Evolutionary conservation across 1,140 invertebrate species (phyloP).

Genomic region (fruit fly (Drosophila melanogaster)): Release_6_plus_ISO1_MT NT_037436.4:8326001-8326500

Average conservation of each 20-base stretch:
- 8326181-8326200: conserved; percentile 82
- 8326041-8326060: neutral
- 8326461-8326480: conserved; percentile 68
- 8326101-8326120: conserved; percentile 31
- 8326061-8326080: neutral
- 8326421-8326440: too few relatives aligned
- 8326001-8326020: conserved; percentile 46
- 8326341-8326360: conserved; percentile 88
- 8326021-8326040: conserved; percentile 69
- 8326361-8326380: conserved; percentile 87
- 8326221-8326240: conserved; percentile 76
- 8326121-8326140: conserved; percentile 51
- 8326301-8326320: conserved; percentile 86
- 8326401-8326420: neutral
- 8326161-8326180: conserved; percentile 76
- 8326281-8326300: conserved; percentile 85
- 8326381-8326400: conserved; percentile 20
- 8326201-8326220: conserved; percentile 77
- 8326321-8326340: conserved; percentile 87
- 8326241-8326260: conserved; percentile 72
- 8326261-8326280: conserved; percentile 81
- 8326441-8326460: neutral
- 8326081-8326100: neutral
- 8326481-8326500: too few relatives aligned
- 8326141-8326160: conserved; percentile 81